A percentile compares a stretch with the other conserved stretches of the same genome.
phyloP scores from a whole-genome alignment of 2,113 vertebrate species.

The Hucho hucho region DNA sequence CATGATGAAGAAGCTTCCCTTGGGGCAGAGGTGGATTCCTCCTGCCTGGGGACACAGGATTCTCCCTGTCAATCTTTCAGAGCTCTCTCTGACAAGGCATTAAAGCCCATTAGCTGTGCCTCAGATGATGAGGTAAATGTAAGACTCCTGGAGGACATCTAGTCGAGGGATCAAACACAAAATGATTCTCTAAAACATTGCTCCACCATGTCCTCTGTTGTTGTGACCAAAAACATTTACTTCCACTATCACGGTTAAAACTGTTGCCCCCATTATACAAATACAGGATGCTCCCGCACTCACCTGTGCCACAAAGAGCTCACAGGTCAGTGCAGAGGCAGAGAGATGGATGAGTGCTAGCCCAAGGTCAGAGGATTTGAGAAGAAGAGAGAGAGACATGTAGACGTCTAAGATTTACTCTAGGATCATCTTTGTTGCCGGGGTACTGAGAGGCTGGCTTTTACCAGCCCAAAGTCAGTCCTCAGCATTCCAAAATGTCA shows the following conservation, averaged over 20 bases:
- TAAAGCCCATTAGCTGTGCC: constrained; percentile 21
- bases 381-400: constrained; percentile 29
- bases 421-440: constrained; percentile 54
- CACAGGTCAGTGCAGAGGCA: constrained; percentile 41
- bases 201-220: background rate
- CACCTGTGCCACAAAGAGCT: constrained; percentile 19
- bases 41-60: constrained; percentile 47
- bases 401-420: constrained; percentile 49
- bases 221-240: constrained; percentile 1
- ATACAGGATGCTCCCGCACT: background rate
- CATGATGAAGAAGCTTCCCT: constrained; percentile 17
- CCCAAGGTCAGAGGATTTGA: constrained; percentile 63
- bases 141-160: background rate
- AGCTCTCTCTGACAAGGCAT: constrained; percentile 26
- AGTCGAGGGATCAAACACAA: background rate
- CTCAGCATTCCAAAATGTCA: constrained; percentile 61
- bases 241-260: background rate
- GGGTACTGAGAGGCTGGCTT: constrained; percentile 55
- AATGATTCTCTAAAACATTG: background rate
- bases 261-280: constrained; percentile 18
- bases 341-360: constrained; percentile 27
- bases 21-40: constrained; percentile 27
- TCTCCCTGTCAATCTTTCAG: constrained; percentile 14
- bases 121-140: constrained; percentile 3
- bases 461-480: constrained; percentile 62